Evolutionary conservation across 2,888 invertebrate species (phyloP).

Genomic region (Diplolepis rosae): DNA sequence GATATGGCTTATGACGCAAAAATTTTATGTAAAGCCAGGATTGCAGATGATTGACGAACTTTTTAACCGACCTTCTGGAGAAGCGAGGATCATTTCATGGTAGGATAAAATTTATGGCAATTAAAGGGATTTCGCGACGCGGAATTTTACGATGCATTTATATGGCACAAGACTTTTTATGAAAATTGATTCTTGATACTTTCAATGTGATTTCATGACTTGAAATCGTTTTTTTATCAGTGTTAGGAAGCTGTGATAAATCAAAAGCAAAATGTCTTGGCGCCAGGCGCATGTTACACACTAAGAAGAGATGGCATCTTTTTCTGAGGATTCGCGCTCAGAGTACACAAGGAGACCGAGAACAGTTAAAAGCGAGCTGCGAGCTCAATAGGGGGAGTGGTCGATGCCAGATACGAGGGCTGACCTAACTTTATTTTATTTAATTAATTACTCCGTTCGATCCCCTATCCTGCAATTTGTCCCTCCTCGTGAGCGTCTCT

Average conservation of each 20-base stretch:
- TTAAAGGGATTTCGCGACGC: too few relatives aligned
- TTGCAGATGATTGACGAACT: not conserved
- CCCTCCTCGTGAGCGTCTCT: constrained; percentile 44
- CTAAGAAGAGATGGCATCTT: constrained; percentile 35
- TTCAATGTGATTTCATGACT: not conserved
- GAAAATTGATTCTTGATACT: not conserved
- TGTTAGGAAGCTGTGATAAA: constrained; percentile 9
- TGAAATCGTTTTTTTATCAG: not conserved
- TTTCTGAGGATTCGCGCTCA: constrained; percentile 49
- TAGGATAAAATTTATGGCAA: too few relatives aligned
- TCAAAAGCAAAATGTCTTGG: constrained; percentile 16
- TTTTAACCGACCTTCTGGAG: too few relatives aligned
- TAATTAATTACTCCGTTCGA: constrained; percentile 67
- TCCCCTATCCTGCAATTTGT: constrained; percentile 67
- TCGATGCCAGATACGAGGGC: constrained; percentile 65
- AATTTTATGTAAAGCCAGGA: not conserved
- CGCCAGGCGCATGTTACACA: constrained; percentile 19
- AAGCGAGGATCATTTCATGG: too few relatives aligned
- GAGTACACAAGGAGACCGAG: constrained; percentile 51
- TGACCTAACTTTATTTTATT: constrained; percentile 67
- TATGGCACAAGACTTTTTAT: not conserved
- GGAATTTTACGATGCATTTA: too few relatives aligned
- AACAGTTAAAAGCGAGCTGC: constrained; percentile 47
- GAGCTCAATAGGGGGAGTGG: constrained; percentile 63
- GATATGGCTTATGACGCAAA: constrained; percentile 16